Percentiles rank a stretch among this genome's conserved stretches.
These are phyloP conservation scores for Sitodiplosis mosellana DNA, from an alignment of 1,140 invertebrate genomes.

Conservation along the genomic window DNA sequence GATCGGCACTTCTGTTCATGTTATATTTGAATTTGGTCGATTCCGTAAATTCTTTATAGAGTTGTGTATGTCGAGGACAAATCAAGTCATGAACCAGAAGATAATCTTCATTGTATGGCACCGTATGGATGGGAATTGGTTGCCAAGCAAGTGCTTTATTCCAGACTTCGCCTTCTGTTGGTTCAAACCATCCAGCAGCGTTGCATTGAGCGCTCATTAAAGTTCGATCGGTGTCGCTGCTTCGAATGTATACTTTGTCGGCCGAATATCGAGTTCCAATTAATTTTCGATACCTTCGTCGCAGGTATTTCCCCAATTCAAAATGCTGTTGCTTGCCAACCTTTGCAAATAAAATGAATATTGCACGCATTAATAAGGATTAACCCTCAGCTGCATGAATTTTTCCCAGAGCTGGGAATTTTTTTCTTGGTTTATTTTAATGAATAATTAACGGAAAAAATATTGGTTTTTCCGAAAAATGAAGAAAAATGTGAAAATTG, in stretches of 20 bases:
- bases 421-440: too few relatives aligned
- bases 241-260: slow-evolving; percentile 44
- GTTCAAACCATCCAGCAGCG: slow-evolving; percentile 64
- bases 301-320: slow-evolving; percentile 52
- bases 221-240: slow-evolving; percentile 73
- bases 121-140: slow-evolving; percentile 74
- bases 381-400: too few relatives aligned
- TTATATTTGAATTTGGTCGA: slow-evolving; percentile 36
- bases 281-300: slow-evolving; percentile 42
- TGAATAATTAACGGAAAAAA: too few relatives aligned
- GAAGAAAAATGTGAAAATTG: too few relatives aligned
- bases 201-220: slow-evolving; percentile 74
- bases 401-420: too few relatives aligned
- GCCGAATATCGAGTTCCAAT: slow-evolving; percentile 32
- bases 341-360: slow-evolving; percentile 23
- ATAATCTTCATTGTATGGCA: slow-evolving; percentile 42
- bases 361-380: not conserved
- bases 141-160: slow-evolving; percentile 58
- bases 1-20: slow-evolving; percentile 33
- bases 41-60: slow-evolving; percentile 30
- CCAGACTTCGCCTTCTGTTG: slow-evolving; percentile 41
- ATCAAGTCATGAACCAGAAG: slow-evolving; percentile 37
- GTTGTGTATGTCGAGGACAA: slow-evolving; percentile 42
- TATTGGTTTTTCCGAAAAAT: too few relatives aligned
- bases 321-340: slow-evolving; percentile 60